These are phyloP conservation scores for Ephestia elutella DNA, from an alignment of 1,140 invertebrate genomes.

Conservation along the genomic window DNA sequence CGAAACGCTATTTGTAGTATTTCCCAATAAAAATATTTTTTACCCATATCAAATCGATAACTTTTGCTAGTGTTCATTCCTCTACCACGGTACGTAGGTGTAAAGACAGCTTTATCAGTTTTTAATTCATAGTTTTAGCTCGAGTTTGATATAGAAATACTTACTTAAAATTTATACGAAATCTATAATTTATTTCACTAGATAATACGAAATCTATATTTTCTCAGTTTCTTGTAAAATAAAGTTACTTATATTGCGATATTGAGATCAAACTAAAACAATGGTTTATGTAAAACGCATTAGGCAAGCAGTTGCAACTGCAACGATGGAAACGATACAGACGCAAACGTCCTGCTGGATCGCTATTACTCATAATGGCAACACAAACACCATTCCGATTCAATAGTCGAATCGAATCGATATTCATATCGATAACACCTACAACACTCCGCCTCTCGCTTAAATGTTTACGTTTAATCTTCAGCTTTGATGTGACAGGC, in stretches of 20 bases:
- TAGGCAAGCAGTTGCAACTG: not conserved
- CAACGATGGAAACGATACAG: slow-evolving; percentile 1
- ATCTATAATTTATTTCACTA: too few relatives aligned
- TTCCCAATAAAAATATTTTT: too few relatives aligned
- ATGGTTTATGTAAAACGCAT: slow-evolving; percentile 2
- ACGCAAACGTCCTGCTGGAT: not conserved
- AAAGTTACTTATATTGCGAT: not conserved
- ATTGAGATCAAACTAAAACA: slow-evolving; percentile 1
- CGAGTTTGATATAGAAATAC: too few relatives aligned
- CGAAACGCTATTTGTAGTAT: too few relatives aligned
- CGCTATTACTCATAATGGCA: slow-evolving; percentile 1
- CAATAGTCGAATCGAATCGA: not conserved
- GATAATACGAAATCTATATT: not conserved
- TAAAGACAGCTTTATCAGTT: too few relatives aligned
- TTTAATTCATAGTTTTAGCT: too few relatives aligned
- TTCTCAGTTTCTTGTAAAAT: not conserved
- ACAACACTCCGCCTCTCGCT: not conserved
- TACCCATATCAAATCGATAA: too few relatives aligned
- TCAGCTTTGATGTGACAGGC: not conserved
- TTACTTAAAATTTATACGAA: too few relatives aligned
- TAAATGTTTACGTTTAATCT: slow-evolving; percentile 1
- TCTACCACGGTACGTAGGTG: too few relatives aligned
- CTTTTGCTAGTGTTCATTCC: too few relatives aligned
- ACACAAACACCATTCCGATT: not conserved
- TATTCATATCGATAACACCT: slow-evolving; percentile 2